Base-by-base conservation (phyloP, 2,113 vertebrate genomes). In the Bothrops jararaca region DNA sequence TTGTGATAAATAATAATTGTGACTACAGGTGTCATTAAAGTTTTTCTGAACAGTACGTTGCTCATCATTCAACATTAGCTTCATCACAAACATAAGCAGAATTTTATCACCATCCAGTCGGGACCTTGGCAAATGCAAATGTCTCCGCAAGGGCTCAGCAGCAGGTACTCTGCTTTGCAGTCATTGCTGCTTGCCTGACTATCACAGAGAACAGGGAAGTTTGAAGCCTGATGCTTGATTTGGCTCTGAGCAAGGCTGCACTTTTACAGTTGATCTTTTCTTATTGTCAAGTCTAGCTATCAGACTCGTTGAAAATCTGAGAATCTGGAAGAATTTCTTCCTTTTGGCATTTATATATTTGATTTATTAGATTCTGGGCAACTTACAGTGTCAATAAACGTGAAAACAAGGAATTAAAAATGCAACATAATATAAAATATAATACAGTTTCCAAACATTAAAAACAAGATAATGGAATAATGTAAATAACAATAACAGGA, bases 101-200 rank as follows among this genome's bases (percentile, higher is more conserved):
- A 64, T 85, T 18, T 29, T 56, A 88, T 80, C 89, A 54, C 85
- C 5, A 39, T 50, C 60, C 50, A 26, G 45, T 48, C 48, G 92
- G 80, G 64, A 54, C 39, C 86, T 42, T 13, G 50, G 54, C 34
- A 92, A 39, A 34, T 20, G 88, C 5, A 0, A 3, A 4, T 18
- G 39, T 85, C n/a, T n/a, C n/a, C n/a, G n/a, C n/a, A n/a, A n/a
- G n/a, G n/a, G n/a, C 12, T 8, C 0, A 87, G 94, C 64, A 89
- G 8, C 0, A 0, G 57, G 24, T 0, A 0, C 9, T 92, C 87
- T 10, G 3, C 24, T 24, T 69, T 0, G 0, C 54, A 1, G 24
- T 42, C 64, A 39, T 91, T 53, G 60, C 48, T 69, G n/a, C 26
- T 64, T 5, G 0, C 29, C 52, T 54, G 9, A 42, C 88, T 93